Conservation (phyloP, 1,140 invertebrate genomes). For the Aricia agestis region DNA sequence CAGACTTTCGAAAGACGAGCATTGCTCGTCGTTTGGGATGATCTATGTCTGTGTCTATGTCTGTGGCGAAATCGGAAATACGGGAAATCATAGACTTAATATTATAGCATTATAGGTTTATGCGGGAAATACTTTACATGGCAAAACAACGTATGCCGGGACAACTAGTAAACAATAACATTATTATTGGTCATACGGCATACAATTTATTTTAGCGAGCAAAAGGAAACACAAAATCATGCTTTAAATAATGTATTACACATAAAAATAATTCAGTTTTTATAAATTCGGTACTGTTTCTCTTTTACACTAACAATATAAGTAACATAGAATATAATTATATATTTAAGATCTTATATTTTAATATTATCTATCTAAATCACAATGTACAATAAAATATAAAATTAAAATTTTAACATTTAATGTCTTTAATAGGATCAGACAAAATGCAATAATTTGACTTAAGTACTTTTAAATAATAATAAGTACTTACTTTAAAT, state of each 20-base stretch:
- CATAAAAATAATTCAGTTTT: background rate
- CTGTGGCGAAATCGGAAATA: too few species aligned
- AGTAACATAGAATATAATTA: constrained; percentile 24
- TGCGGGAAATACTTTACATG: too few species aligned
- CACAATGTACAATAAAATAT: constrained; percentile 33
- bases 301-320: constrained; percentile 35
- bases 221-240: constrained; percentile 23
- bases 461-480: constrained; percentile 26
- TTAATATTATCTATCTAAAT: constrained; percentile 37
- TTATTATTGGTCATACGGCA: too few species aligned
- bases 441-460: constrained; percentile 37
- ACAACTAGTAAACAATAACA: too few species aligned
- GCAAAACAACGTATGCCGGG: too few species aligned
- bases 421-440: constrained; percentile 27
- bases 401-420: constrained; percentile 28
- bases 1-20: too few species aligned
- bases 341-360: constrained; percentile 33
- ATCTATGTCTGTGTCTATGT: too few species aligned
- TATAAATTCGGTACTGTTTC: constrained; percentile 37
- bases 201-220: background rate
- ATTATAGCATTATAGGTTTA: too few species aligned
- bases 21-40: too few species aligned
- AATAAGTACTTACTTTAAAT: too few species aligned
- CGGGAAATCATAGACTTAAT: too few species aligned
- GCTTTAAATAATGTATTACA: constrained; percentile 26